Evolutionary conservation across 2,888 invertebrate genomes (phyloP).

Genomic region (Anarsia innoxiella): DNA sequence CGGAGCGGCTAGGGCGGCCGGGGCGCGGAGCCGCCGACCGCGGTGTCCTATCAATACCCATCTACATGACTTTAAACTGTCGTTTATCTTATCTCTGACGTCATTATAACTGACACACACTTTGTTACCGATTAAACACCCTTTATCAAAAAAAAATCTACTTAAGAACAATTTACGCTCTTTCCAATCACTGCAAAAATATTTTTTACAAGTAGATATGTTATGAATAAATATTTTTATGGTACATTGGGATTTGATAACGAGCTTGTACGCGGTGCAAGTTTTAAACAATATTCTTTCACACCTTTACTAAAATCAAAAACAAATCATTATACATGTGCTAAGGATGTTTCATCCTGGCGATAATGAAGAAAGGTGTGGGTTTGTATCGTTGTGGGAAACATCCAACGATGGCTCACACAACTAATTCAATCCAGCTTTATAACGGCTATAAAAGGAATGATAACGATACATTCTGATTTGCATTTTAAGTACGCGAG

Average conservation of each 20-base stretch:
- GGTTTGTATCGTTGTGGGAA: slow-evolving; percentile 26
- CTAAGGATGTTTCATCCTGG: slow-evolving; percentile 2
- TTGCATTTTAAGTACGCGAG: slow-evolving; percentile 35
- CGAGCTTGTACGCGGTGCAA: no score
- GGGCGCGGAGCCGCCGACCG: slow-evolving; percentile 13
- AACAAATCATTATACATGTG: slow-evolving; percentile 1
- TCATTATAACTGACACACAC: slow-evolving; percentile 37
- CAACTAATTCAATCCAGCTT: slow-evolving; percentile 36
- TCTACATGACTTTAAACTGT: slow-evolving; percentile 54
- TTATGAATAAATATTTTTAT: no score
- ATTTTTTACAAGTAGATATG: no score
- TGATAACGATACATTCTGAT: slow-evolving; percentile 39
- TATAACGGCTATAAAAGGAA: slow-evolving; percentile 40
- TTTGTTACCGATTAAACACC: slow-evolving; percentile 11
- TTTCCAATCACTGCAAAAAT: no score
- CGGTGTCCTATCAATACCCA: slow-evolving; percentile 35
- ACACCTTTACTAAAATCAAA: no score
- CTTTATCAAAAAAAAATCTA: no score
- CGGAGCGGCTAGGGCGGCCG: neutral
- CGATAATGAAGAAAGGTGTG: slow-evolving; percentile 12
- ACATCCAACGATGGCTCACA: slow-evolving; percentile 26
- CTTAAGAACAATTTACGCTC: no score
- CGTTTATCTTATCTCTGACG: slow-evolving; percentile 58
- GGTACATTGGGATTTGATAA: no score
- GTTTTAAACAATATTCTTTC: no score